Evolutionary conservation across 2,113 vertebrate genomes (phyloP).

Genomic region (Procavia capensis): DNA sequence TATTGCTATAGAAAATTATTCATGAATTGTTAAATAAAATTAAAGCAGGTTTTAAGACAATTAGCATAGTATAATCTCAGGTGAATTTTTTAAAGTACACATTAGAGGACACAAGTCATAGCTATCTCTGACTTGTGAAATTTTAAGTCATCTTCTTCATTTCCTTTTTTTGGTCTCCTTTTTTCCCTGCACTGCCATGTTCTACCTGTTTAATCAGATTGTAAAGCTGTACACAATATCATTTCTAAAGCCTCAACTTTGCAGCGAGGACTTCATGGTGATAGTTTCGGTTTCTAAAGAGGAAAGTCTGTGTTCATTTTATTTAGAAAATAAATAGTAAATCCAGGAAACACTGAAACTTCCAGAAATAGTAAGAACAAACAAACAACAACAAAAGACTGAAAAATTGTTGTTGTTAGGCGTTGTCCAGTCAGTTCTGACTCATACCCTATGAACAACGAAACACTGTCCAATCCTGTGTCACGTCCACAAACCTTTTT

Average conservation of each 20-base stretch:
- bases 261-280: neutral
- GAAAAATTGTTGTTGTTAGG: no score
- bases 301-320: neutral
- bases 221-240: neutral
- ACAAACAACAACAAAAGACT: neutral
- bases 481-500: no score
- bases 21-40: constrained; percentile 1
- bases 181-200: neutral
- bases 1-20: neutral
- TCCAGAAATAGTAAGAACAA: neutral
- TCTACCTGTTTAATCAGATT: neutral
- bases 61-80: neutral
- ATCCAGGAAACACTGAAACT: neutral
- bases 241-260: neutral
- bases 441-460: no score
- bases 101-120: neutral
- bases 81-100: neutral
- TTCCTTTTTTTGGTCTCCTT: neutral
- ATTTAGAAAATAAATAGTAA: neutral
- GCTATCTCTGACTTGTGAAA: neutral
- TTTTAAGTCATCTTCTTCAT: neutral
- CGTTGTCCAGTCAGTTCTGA: no score
- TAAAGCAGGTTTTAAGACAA: constrained; percentile 16
- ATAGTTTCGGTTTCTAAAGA: neutral
- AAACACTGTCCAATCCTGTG: no score